A percentile compares a stretch with the other conserved stretches of the same genome.
phyloP scores from a whole-genome alignment of 2,888 invertebrate species.

The Amitus sp. region DNA sequence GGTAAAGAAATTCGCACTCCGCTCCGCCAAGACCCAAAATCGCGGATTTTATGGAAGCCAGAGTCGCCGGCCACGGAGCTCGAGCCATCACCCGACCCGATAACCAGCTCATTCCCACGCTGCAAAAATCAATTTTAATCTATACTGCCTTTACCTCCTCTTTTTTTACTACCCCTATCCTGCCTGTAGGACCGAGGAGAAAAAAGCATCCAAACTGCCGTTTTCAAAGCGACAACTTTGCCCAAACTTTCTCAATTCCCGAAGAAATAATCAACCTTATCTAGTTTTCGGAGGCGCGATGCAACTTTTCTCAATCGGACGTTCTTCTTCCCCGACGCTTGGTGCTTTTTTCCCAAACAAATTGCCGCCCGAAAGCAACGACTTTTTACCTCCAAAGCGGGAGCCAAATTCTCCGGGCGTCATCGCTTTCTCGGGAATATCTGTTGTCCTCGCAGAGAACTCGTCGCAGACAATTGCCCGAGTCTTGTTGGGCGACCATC shows the following conservation, averaged over 20 bases:
- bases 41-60: constrained; percentile 74
- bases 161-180: background rate
- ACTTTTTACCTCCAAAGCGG: constrained; percentile 77
- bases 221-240: constrained; percentile 11
- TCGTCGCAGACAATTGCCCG: constrained; percentile 72
- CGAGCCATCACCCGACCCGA: constrained; percentile 68
- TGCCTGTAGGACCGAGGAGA: too few species aligned
- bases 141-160: background rate
- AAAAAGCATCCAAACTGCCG: too few species aligned
- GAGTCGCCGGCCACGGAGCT: constrained; percentile 66
- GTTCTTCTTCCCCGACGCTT: background rate
- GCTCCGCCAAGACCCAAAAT: constrained; percentile 76
- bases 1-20: constrained; percentile 72
- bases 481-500: constrained; percentile 67
- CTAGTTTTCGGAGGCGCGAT: constrained; percentile 3
- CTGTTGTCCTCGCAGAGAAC: constrained; percentile 76
- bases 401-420: constrained; percentile 74
- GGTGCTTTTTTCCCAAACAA: background rate
- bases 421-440: constrained; percentile 69
- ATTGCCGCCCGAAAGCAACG: background rate
- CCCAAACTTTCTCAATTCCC: constrained; percentile 20
- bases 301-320: background rate
- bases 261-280: constrained; percentile 17
- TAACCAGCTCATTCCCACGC: constrained; percentile 81
- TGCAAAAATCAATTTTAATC: constrained; percentile 59